A percentile compares a stretch with the other conserved stretches of the same genome.
Conservation (phyloP, 2,888 invertebrate genomes). For the Tetragonisca angustula region DNA sequence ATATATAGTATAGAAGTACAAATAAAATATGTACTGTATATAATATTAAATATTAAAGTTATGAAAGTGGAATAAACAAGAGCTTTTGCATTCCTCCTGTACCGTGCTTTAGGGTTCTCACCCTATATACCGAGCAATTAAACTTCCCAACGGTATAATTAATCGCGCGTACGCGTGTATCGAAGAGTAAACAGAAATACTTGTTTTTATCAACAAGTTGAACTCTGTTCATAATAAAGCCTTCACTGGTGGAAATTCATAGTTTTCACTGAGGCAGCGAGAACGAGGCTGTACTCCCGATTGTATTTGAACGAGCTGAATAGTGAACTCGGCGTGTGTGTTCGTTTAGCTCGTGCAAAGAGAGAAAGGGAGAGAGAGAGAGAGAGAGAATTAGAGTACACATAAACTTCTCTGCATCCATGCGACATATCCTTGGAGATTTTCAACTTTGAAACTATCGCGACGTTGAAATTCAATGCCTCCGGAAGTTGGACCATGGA, state of each 20-base stretch:
- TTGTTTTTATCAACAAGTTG: neutral
- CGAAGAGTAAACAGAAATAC: neutral
- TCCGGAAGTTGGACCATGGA: neutral
- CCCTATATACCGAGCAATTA: neutral
- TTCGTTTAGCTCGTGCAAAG: neutral
- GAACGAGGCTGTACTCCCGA: neutral
- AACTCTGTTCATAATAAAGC: neutral
- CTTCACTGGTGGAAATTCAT: neutral
- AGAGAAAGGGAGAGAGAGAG: neutral
- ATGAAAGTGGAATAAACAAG: too few species aligned
- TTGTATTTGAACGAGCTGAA: constrained; percentile 1
- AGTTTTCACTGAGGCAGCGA: neutral
- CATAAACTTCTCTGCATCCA: neutral
- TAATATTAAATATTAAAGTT: too few species aligned
- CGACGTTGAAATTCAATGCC: neutral
- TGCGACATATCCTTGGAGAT: neutral
- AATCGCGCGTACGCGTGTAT: neutral
- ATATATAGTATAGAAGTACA: too few species aligned
- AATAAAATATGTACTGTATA: too few species aligned
- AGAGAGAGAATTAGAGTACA: neutral
- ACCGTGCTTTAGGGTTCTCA: neutral
- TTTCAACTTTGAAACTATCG: neutral
- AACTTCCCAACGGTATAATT: constrained; percentile 1
- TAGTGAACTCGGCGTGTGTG: neutral
- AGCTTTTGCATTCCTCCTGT: too few species aligned